These are phyloP conservation scores for Lanistes nyassanus DNA, from an alignment of 1,140 invertebrate genomes.

Conservation along the genomic window DNA sequence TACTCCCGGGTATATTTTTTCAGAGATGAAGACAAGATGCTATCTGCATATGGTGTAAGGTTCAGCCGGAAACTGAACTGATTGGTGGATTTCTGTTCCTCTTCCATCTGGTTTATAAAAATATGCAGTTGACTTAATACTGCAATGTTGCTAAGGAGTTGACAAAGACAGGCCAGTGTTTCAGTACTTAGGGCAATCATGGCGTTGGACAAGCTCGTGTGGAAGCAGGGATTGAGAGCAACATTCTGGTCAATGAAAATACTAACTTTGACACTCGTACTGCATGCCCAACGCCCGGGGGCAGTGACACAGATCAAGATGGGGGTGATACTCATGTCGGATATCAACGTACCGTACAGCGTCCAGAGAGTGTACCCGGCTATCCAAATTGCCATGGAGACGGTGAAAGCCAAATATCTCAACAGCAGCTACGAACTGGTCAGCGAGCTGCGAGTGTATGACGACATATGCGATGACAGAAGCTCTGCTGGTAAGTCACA, in stretches of 20 bases:
- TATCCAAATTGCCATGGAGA: conserved; percentile 47
- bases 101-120: no score
- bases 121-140: no score
- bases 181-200: background rate
- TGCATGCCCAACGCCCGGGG: background rate
- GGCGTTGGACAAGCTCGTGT: background rate
- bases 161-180: no score
- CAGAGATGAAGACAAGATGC: no score
- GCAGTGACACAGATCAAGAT: conserved; percentile 34
- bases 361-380: conserved; percentile 43
- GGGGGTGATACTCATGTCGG: conserved; percentile 37
- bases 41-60: no score
- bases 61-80: no score
- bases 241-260: background rate
- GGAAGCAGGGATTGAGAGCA: background rate
- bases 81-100: no score
- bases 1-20: no score
- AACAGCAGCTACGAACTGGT: conserved; percentile 39
- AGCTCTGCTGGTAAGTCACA: conserved; percentile 42
- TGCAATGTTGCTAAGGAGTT: no score
- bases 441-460: conserved; percentile 33
- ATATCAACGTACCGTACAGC: conserved; percentile 39
- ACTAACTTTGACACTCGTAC: background rate
- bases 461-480: conserved; percentile 36
- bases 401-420: conserved; percentile 45